phyloP scores from a whole-genome alignment of 2,888 invertebrate species.

The Kuschelorhynchus macadamiae region DNA sequence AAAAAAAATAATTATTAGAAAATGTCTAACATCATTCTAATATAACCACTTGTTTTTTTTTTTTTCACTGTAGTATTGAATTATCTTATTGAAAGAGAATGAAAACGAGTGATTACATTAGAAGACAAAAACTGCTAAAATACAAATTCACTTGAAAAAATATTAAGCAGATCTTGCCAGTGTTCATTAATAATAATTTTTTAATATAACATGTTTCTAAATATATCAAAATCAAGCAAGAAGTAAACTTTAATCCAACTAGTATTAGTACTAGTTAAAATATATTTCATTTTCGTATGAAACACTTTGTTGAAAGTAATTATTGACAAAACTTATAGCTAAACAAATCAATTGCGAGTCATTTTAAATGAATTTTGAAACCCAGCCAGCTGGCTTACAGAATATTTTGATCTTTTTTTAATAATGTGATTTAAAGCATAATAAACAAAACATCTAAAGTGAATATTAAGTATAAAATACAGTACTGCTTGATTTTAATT shows the following conservation, averaged over 20 bases:
- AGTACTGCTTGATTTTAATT: conserved; percentile 41
- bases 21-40: conserved; percentile 56
- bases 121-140: conserved; percentile 48
- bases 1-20: conserved; percentile 53
- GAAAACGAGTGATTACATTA: conserved; percentile 59
- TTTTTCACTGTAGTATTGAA: too few species aligned
- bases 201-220: conserved; percentile 16
- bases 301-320: conserved; percentile 23
- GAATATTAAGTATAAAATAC: background rate
- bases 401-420: conserved; percentile 4
- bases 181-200: conserved; percentile 21
- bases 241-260: conserved; percentile 8
- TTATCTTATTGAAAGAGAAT: background rate
- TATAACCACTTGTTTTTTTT: conserved; percentile 60
- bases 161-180: conserved; percentile 33
- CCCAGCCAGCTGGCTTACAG: conserved; percentile 22
- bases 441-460: background rate
- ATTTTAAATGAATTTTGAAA: conserved; percentile 23
- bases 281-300: conserved; percentile 3
- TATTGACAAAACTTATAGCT: conserved; percentile 2
- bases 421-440: background rate
- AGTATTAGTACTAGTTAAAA: background rate
- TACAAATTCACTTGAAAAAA: background rate
- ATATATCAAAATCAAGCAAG: conserved; percentile 39
- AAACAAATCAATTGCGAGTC: conserved; percentile 19